A percentile compares a stretch with the other conserved stretches of the same genome.
phyloP scores from a whole-genome alignment of 2,888 invertebrate species.

The Drosophila eohydei region DNA sequence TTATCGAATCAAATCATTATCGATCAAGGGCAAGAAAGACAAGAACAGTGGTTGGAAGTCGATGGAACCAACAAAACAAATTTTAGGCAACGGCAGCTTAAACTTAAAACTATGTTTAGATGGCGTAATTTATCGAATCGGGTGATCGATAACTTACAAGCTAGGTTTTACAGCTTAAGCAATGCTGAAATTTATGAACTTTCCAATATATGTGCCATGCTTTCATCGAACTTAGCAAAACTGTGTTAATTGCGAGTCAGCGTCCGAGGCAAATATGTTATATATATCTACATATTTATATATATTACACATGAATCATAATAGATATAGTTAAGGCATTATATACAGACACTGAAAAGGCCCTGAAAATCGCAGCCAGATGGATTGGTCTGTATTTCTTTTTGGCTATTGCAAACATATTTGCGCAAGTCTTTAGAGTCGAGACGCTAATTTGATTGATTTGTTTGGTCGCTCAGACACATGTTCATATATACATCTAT shows the following conservation, averaged over 20 bases:
- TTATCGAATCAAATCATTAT: too few species aligned
- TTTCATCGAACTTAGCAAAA: constrained; percentile 30
- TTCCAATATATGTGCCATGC: constrained; percentile 10
- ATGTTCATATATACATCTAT: constrained; percentile 1
- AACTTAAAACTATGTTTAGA: background rate
- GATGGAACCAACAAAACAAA: too few species aligned
- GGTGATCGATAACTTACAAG: background rate
- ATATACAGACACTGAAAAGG: constrained; percentile 20
- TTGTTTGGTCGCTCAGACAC: constrained; percentile 37
- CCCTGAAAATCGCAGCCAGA: background rate
- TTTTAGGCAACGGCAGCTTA: too few species aligned
- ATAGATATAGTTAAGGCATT: background rate
- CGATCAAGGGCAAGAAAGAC: too few species aligned
- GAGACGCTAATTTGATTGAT: constrained; percentile 61
- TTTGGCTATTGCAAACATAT: constrained; percentile 39
- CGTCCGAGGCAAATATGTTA: constrained; percentile 1
- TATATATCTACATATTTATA: background rate
- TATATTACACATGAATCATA: constrained; percentile 33
- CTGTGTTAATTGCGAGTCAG: constrained; percentile 34
- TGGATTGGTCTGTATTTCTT: constrained; percentile 3
- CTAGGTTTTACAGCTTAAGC: background rate
- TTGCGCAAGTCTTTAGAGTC: constrained; percentile 56
- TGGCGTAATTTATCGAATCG: background rate
- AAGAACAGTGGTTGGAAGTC: too few species aligned
- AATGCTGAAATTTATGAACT: constrained; percentile 8